phyloP scores from a whole-genome alignment of 2,888 invertebrate species.

The Busseola fusca region DNA sequence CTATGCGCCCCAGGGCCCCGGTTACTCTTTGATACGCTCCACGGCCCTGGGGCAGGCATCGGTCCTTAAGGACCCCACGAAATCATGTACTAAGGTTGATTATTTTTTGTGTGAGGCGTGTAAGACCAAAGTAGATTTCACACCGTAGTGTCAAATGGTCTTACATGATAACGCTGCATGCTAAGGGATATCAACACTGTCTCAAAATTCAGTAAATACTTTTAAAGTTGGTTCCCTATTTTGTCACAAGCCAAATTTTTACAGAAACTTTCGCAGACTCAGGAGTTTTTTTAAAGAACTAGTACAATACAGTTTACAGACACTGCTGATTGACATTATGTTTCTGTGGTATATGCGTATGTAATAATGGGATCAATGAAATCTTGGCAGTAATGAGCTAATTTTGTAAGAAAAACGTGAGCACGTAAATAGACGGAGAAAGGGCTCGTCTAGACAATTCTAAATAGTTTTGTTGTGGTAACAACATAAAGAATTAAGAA shows the following conservation, averaged over 20 bases:
- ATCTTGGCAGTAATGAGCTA: conserved; percentile 38
- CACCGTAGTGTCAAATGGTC: too few species aligned
- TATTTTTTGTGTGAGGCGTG: too few species aligned
- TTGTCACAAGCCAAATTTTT: conserved; percentile 10
- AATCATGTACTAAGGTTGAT: too few species aligned
- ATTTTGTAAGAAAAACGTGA: conserved; percentile 29
- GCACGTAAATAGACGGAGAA: conserved; percentile 36
- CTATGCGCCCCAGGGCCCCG: too few species aligned
- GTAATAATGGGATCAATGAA: conserved; percentile 41
- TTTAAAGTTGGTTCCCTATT: conserved; percentile 8
- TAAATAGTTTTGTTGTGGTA: conserved; percentile 20
- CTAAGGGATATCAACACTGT: not conserved
- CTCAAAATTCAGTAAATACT: not conserved
- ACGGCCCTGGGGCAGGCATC: too few species aligned
- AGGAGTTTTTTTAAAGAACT: conserved; percentile 1
- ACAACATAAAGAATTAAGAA: not conserved
- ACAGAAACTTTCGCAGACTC: not conserved
- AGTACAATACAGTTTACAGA: conserved; percentile 15
- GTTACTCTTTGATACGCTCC: too few species aligned
- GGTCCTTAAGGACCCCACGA: too few species aligned
- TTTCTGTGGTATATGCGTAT: conserved; percentile 27
- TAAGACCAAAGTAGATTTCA: too few species aligned
- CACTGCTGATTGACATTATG: conserved; percentile 43
- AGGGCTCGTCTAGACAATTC: conserved; percentile 40
- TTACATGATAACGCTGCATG: not conserved